Conservation (phyloP, 1,140 invertebrate species). For the Drosophila lini region DNA sequence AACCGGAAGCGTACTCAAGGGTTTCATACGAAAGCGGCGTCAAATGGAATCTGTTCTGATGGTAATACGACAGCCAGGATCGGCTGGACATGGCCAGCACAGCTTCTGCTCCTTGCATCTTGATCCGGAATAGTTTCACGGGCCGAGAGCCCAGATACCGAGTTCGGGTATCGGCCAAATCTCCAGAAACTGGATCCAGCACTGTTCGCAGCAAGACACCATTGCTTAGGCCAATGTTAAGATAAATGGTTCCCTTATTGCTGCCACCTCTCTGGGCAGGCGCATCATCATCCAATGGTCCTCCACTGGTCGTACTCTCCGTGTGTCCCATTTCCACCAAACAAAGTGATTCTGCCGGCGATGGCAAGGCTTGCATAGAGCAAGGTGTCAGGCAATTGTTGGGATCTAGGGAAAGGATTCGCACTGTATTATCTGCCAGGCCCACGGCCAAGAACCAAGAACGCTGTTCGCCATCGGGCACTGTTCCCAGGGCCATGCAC, state of each 20-base stretch:
- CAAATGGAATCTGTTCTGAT: conserved; percentile 98
- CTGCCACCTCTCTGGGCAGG: conserved; percentile 69
- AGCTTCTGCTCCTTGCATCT: conserved; percentile 97
- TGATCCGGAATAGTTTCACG: conserved; percentile 98
- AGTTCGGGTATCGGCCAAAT: conserved; percentile 98
- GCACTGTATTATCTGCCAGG: conserved; percentile 97
- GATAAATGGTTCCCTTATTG: conserved; percentile 91
- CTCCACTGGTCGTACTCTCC: conserved; percentile 82
- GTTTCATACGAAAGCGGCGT: conserved; percentile 98
- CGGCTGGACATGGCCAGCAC: conserved; percentile 99
- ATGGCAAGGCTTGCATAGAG: conserved; percentile 98
- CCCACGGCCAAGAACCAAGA: conserved; percentile 99
- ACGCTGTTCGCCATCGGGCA: conserved; percentile 97
- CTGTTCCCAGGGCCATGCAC: conserved; percentile 98
- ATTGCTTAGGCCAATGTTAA: conserved; percentile 99
- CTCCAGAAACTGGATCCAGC: conserved; percentile 97
- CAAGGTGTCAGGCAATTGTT: conserved; percentile 95
- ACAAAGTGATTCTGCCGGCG: conserved; percentile 97
- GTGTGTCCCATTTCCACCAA: conserved; percentile 94
- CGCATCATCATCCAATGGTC: conserved; percentile 85
- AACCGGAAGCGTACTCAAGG: conserved; percentile 98
- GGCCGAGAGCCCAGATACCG: conserved; percentile 97
- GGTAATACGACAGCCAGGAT: conserved; percentile 99
- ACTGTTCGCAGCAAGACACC: conserved; percentile 98
- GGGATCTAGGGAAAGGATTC: conserved; percentile 98